Evolutionary conservation across 2,113 vertebrate genomes (phyloP), one percentile per base, ranked within the genome.

Genomic region (Chlorodrepanis virens): DNA sequence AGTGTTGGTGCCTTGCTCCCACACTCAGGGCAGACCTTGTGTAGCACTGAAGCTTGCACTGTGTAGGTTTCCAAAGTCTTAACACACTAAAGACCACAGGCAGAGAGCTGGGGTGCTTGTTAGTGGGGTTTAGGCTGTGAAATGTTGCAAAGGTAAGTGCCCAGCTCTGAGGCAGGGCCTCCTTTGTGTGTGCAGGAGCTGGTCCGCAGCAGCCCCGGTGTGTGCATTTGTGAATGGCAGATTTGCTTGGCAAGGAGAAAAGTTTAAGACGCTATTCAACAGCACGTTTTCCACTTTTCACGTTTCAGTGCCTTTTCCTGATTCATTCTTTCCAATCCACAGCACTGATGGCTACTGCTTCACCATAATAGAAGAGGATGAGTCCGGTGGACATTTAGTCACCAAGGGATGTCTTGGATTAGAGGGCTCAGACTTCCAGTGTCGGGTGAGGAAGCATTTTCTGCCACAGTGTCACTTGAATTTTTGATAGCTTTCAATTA

Each of bases 331-430:
- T 97, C 70, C 84, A 89, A 83, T 91, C 85, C 93, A 23, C 93
- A 99, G 99, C 97, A 99, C 99, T 9, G 98, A 99, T 91, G 99
- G 99, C 60, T 99, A 98, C 96, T 99, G 99, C 97, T 99, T 99
- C 96, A 99, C 99, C 11, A 99, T 99, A 98, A 98, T 99, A 97
- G 99, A 99, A 97, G 99, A 99, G 94, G 99, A 99, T 60, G 99
- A 99, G 37, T 98, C 98, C 1, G 99, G 99, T 31, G 97, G 98
- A 42, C 98, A 98, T 42, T 95, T 99, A 45, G 95, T 99, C 61
- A 99, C 99, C n/a, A 99, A 99, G 24, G 99, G 99, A 44, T 99
- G 99, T 90, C 98, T 99, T 63, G 99, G 98, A 68, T 97, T 98
- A 60, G 98, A 98, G 35, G 99, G 99, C 59, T 99, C 99, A 2